Base-by-base conservation (phyloP, 2,797 vertebrate species). In the Smutsia gigantea region DNA sequence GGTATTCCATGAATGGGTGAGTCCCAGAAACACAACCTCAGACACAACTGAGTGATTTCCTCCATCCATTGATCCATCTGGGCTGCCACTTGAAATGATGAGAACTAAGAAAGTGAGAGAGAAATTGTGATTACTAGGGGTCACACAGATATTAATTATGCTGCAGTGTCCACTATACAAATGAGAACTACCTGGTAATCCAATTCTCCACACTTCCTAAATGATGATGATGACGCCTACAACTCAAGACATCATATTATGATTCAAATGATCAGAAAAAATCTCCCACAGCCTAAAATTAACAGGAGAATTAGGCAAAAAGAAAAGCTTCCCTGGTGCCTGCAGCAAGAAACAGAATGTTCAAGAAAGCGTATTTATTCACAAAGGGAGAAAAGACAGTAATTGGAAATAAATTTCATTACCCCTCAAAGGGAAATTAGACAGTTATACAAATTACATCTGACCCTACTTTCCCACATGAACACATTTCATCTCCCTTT, bases 21-120 rank as follows among this genome's bases (percentile, higher is more conserved):
- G 93, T 89, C 93, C 95, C 42, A 97, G 69, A 95, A 97, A 94
- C 57, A 97, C 78, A 96, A 93, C 85, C 21, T 96, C 96, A 91
- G 90, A 93, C 53, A 97, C 94, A 29, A 66, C 21, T 0, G 93
- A 88, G 5, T 77, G 17, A 69, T 96, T 97, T 57, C 42, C 14
- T 29, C 69, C 63, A 97, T 83, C 94, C 96, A 97, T 95, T 61
- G 68, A 66, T 82, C 71, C 72, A 94, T 29, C 19, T 0, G 39
- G 39, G 27, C 63, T 96, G 63, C 4, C 29, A 69, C 37, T 8
- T 75, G 31, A 63, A 68, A n/a, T 86, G 53, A 4, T 29, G 49
- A 94, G 18, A 96, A 88, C 19, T 90, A 85, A 75, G 68, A 82
- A 82, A 93, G 82, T 87, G 49, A 92, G 39, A 7, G 81, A 2